Evolutionary conservation across 2,113 vertebrate genomes (phyloP).

Genomic region (Montifringilla adamsi): DNA sequence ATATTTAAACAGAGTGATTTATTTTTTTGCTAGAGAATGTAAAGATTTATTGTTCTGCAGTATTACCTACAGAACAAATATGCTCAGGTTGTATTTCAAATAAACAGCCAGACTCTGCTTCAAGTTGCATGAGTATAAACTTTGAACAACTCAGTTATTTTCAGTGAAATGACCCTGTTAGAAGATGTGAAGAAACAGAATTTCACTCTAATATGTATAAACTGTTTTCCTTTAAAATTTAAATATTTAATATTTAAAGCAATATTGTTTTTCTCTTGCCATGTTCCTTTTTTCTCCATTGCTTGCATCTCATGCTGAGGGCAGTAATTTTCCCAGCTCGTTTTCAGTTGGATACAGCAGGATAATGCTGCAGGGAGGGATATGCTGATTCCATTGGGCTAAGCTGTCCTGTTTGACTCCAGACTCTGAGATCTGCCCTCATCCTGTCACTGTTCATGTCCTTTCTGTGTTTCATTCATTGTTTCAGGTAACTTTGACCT

Average conservation of each 20-base stretch:
- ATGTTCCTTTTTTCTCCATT: not conserved
- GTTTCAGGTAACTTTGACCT: not conserved
- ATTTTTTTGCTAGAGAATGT: not conserved
- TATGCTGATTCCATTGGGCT: not conserved
- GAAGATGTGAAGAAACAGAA: not conserved
- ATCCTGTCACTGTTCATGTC: too few relatives aligned
- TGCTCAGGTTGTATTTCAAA: conserved; percentile 27
- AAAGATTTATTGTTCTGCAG: not conserved
- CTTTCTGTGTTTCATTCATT: not conserved
- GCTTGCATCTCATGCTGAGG: not conserved
- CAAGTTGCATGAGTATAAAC: not conserved
- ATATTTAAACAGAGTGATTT: not conserved
- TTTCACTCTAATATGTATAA: not conserved
- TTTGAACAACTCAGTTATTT: not conserved
- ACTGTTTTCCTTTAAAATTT: not conserved
- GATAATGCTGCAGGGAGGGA: not conserved
- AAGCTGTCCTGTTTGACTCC: not conserved
- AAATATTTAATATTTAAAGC: not conserved
- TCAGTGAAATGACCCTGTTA: not conserved
- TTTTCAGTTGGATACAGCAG: not conserved
- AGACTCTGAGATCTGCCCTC: not conserved
- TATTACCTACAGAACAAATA: not conserved
- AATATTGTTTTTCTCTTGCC: not conserved
- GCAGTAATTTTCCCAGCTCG: not conserved
- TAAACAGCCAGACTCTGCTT: not conserved